Evolutionary conservation across 2,797 vertebrate species (phyloP), one percentile per base, ranked within the genome.

Genomic region (Tokudaia tokunoshimensis): DNA sequence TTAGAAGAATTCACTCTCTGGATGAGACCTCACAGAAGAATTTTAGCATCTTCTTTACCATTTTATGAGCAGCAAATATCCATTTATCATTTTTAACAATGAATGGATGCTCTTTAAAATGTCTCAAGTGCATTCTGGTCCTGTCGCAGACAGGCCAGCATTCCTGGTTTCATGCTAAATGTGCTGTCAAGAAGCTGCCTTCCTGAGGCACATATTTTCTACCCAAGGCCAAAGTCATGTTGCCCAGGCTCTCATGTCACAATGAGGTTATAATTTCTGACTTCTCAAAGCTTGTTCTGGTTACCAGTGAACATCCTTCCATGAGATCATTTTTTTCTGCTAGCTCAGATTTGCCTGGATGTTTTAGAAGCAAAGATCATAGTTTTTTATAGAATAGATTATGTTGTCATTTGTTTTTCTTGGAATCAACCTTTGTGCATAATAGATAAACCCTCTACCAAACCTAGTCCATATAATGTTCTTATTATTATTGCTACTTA

Each of bases 41-140:
- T 47, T 94, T 94, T 72, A 31, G 37, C 92, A 44, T 63, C 59
- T 86, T 82, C 22, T 83, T 86, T 92, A 63, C 63, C 47, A 70
- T 88, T 92, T 92, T 79, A 44, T 72, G 8, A 50, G 65, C 15
- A 50, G 67, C 1, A 22, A 59, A 17, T 11, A 1, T 37, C 52
- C n/a, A 47, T 50, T 41, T 20, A 37, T 59, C 37, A 57, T 75
- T 44, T 59, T 63, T 76, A 7, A n/a, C 26, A 91, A 55, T 41
- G 57, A 67, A 3, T 65, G 80, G 52, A 55, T 31, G 31, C 0
- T 20, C 26, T 82, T 67, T 59, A 37, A 79, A 76, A 72, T 34
- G 11, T 65, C 34, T 72, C 31, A 31, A 87, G 10, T 10, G n/a
- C 22, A 11, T 79, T 59, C 55, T 72, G 44, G 90, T 5, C 14